phyloP scores from a whole-genome alignment of 2,113 vertebrate species.

The Mungos mungo region DNA sequence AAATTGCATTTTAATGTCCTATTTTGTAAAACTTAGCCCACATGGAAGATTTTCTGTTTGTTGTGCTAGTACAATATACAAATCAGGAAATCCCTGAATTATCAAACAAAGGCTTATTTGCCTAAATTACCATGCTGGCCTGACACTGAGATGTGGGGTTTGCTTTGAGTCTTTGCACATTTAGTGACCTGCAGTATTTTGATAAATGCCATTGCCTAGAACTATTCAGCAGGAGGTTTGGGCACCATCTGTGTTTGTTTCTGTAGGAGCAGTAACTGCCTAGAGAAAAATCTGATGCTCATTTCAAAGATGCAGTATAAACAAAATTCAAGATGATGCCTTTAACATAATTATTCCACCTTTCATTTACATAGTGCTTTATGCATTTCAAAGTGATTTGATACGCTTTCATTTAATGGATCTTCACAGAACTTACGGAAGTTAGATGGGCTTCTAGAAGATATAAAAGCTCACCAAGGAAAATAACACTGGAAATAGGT shows the following conservation, averaged over 20 bases:
- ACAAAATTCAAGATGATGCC: conserved; percentile 59
- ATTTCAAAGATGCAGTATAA: conserved; percentile 70
- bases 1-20: background rate
- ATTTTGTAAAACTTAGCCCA: background rate
- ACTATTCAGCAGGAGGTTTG: conserved; percentile 51
- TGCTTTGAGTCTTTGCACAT: conserved; percentile 51
- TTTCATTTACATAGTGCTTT: conserved; percentile 50
- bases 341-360: conserved; percentile 54
- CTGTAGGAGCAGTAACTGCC: conserved; percentile 46
- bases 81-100: conserved; percentile 60
- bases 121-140: conserved; percentile 38
- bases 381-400: conserved; percentile 41
- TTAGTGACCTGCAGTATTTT: conserved; percentile 58
- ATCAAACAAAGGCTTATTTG: conserved; percentile 51
- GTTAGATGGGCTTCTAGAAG: background rate
- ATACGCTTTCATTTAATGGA: background rate
- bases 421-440: conserved; percentile 25
- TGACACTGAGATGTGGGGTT: background rate
- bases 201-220: conserved; percentile 64
- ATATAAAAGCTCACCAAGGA: background rate
- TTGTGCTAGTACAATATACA: conserved; percentile 24
- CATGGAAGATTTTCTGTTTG: background rate
- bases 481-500: background rate
- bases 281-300: conserved; percentile 60
- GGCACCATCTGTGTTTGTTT: conserved; percentile 72